These are phyloP conservation scores for Amazona vittata DNA, from an alignment of 2,113 vertebrate species.

Conservation along the genomic window DNA sequence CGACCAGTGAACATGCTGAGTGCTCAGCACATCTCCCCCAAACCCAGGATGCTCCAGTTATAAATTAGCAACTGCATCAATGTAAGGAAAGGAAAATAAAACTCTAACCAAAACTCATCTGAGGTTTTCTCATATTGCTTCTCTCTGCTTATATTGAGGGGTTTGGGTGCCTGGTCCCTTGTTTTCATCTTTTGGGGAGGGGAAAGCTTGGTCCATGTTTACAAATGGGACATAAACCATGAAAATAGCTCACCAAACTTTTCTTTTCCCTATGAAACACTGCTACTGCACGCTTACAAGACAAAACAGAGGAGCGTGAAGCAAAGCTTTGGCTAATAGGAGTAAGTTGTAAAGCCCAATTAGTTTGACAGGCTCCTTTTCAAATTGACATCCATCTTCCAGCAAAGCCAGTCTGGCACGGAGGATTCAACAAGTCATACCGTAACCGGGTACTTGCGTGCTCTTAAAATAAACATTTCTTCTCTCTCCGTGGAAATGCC, in stretches of 20 bases:
- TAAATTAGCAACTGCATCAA: background rate
- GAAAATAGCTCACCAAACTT: background rate
- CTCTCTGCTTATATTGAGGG: background rate
- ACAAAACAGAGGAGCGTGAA: background rate
- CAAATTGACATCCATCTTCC: constrained; percentile 58
- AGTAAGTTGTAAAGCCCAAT: background rate
- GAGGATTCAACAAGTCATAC: constrained; percentile 63
- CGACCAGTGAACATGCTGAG: accelerated
- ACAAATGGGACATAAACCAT: background rate
- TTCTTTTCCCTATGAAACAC: background rate
- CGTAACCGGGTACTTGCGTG: constrained; percentile 24
- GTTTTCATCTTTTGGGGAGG: background rate
- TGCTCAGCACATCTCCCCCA: background rate
- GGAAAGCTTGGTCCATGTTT: background rate
- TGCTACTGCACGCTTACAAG: background rate
- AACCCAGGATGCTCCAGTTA: background rate
- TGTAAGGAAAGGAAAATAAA: accelerated
- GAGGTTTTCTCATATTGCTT: background rate
- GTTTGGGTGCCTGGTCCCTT: background rate
- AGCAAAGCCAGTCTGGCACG: constrained; percentile 44
- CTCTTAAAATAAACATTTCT: constrained; percentile 74
- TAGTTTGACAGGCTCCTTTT: constrained; percentile 9
- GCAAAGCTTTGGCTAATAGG: background rate
- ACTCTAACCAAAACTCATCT: background rate
- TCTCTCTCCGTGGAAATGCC: constrained; percentile 52